Evolutionary conservation across 2,797 vertebrate species (phyloP), one percentile per base, ranked within the genome.

Genomic region (Molossus molossus): DNA sequence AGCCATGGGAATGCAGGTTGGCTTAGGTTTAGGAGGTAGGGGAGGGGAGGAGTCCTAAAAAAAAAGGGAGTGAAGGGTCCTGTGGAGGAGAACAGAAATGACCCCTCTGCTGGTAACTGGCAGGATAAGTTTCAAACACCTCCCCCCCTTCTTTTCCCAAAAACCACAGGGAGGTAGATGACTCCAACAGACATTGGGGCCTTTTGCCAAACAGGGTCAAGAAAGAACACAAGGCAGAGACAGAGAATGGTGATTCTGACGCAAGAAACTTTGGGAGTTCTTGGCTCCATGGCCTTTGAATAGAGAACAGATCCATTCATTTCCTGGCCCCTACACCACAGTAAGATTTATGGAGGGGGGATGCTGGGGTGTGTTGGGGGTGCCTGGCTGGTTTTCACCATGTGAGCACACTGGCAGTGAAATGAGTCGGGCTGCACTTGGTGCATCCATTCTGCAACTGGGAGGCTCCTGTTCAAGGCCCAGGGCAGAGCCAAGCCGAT

Each of bases 231-330:
- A 29, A 72, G 9, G 58, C 23, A 40, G 40, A 37, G 45, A 73
- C 77, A 87, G 89, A 91, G 79, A 96, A 60, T 27, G 50, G 70
- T 45, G 57, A 33, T 73, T 94, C 96, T 96, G 97, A 97, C 29
- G 76, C 87, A 97, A 96, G 58, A 93, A 93, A 94, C 86, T 50
- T 81, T 87, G 70, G 75, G 94, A 93, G 90, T 95, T 95, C 95
- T 96, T 96, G 96, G 95, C 97, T 95, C 57, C 3, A 2, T 0
- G 27, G 79, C 75, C 69, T 79, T 84, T 86, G 95, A 89, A 64
- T 72, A 91, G 76, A 96, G 85, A 95, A 96, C 91, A 96, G 90
- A 95, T 73, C 55, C 40, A 17, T 91, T 94, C 29, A 14, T 88
- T 94, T 90, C 65, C 85, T 94, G 94, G 87, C 91, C 67, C 25